Evolutionary conservation across 2,888 invertebrate species (phyloP), one percentile per base, ranked within the genome.

Genomic region (Dioctria rufipes): DNA sequence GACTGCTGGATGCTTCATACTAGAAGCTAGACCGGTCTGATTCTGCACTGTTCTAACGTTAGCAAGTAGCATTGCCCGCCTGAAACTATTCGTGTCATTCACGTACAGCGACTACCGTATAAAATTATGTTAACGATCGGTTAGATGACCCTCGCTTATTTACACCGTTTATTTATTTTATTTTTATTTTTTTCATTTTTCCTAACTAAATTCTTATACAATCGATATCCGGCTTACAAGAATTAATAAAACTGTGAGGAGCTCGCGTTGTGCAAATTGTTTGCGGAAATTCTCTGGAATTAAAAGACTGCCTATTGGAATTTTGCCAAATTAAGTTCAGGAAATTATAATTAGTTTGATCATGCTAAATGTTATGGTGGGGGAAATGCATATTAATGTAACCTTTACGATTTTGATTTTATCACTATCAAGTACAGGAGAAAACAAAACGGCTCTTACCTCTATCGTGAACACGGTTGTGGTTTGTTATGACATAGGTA

Each of bases 71-170:
- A 8, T 8, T 2, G 46, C 8, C 46, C 25, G 25, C 25, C 25
- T 25, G 25, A 25, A 25, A n/a, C 11, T 54, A 54, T n/a, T 54
- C 54, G 54, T 54, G 54, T 11, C 54, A n/a, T 54, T 54, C 11
- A n/a, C 11, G 54, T 54, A 11, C 8, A 3, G 6, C 4, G 49
- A 37, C 51, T 13, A 60, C 40, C 73, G 42, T 25, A 42, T 60
- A 25, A 42, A 75, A 60, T 75, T 60, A 75, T 75, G 73, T 40
- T 43, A 60, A 75, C 73, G 43, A 73, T 9, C 73, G 43, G 58
- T 9, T 25, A 49, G n/a, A 25, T 69, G 46, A 49, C 46, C 69
- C n/a, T 69, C 69, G 49, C 49, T 69, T 69, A n/a, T n/a, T 54
- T 11, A 11, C 54, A 39, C 63, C 9, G 51, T 51, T 51, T 51